phyloP scores from a whole-genome alignment of 2,797 vertebrate species.

The Pempheris klunzingeri region DNA sequence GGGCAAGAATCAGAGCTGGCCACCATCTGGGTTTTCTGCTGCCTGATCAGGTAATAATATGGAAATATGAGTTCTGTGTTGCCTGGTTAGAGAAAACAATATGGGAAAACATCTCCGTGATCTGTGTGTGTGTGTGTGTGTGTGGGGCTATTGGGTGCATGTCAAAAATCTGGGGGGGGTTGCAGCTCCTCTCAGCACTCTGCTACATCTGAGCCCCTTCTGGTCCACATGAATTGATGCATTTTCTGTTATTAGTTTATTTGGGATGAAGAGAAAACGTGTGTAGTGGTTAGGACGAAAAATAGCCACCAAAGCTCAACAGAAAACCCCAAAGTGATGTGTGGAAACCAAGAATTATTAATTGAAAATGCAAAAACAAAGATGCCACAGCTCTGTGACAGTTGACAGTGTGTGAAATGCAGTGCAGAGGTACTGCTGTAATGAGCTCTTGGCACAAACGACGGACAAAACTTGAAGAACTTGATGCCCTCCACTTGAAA shows the following conservation, averaged over 20 bases:
- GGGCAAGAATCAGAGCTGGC: background rate
- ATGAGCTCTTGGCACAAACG: slow-evolving; percentile 35
- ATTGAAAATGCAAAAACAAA: slow-evolving; percentile 14
- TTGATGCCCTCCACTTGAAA: background rate
- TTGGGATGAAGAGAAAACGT: background rate
- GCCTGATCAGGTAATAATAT: slow-evolving; percentile 5
- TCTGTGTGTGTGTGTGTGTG: background rate
- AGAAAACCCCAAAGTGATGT: background rate
- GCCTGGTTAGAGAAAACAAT: background rate
- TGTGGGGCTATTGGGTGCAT: background rate
- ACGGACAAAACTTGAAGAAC: slow-evolving; percentile 16
- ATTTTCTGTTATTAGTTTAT: background rate
- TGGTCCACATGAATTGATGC: background rate
- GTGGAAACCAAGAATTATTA: slow-evolving; percentile 29
- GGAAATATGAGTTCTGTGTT: background rate
- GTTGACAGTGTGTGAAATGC: slow-evolving; percentile 13
- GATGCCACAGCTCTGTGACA: slow-evolving; percentile 31
- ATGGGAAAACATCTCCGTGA: too few species aligned
- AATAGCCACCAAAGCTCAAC: background rate
- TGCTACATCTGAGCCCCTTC: background rate
- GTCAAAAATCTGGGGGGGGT: background rate
- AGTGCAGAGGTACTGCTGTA: slow-evolving; percentile 21
- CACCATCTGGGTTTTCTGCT: background rate
- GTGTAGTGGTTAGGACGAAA: background rate
- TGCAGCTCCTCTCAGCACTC: background rate